Evolutionary conservation across 2,113 vertebrate genomes (phyloP).

Genomic region (Vulpes vulpes): DNA sequence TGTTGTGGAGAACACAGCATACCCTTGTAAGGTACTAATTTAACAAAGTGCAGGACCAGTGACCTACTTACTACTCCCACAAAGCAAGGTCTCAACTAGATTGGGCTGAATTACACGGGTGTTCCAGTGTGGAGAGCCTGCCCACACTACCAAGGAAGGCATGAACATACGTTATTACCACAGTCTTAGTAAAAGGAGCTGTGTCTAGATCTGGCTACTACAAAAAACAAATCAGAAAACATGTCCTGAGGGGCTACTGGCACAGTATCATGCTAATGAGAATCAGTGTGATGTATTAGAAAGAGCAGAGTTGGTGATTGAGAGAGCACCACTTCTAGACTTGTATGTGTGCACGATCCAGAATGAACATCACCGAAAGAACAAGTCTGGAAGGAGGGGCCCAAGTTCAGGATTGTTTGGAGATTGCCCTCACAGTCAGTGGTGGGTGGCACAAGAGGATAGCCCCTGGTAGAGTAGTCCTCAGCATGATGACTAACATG

Average conservation of each 20-base stretch:
- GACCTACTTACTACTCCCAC: neutral
- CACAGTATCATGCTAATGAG: neutral
- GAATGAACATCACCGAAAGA: neutral
- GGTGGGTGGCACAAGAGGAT: rapidly evolving
- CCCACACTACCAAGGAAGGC: neutral
- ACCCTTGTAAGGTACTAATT: neutral
- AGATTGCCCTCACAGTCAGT: neutral
- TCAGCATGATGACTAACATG: rapidly evolving
- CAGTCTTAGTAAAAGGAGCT: neutral
- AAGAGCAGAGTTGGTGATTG: neutral
- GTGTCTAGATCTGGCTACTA: neutral
- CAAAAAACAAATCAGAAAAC: neutral
- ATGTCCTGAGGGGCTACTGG: neutral
- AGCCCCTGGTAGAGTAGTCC: too few relatives aligned
- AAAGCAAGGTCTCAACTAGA: neutral
- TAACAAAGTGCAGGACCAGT: neutral
- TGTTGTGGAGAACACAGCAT: neutral
- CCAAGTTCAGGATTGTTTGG: neutral
- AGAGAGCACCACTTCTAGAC: too few relatives aligned
- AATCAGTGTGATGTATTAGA: neutral
- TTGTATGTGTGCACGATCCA: neutral
- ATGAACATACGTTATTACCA: neutral
- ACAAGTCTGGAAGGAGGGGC: neutral
- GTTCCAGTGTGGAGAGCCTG: neutral
- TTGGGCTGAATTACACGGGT: neutral